These are phyloP conservation scores for Caenorhabditis panamensis DNA, from an alignment of 2,888 invertebrate genomes.

Conservation along the genomic window DNA sequence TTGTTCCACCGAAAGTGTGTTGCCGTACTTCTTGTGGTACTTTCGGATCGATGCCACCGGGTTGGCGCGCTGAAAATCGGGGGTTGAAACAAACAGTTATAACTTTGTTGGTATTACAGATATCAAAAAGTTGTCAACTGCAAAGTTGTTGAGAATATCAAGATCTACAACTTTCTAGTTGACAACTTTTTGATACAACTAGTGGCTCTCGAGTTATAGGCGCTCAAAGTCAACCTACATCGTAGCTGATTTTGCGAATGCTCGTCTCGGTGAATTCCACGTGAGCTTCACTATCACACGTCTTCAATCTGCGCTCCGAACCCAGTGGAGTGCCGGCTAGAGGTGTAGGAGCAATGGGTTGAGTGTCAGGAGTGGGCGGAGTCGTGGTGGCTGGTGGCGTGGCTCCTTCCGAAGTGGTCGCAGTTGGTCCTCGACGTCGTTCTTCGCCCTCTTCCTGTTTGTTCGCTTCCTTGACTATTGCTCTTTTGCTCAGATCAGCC, in stretches of 20 bases:
- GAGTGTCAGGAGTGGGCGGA: no score
- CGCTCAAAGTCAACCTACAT: conserved; percentile 19
- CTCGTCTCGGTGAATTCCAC: conserved; percentile 11
- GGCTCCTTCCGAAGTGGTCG: no score
- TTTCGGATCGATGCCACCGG: conserved; percentile 18
- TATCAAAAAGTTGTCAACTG: no score
- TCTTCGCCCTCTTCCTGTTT: no score
- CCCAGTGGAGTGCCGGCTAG: neutral
- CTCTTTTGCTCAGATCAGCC: conserved; percentile 9
- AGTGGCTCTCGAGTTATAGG: neutral
- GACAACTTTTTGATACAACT: no score
- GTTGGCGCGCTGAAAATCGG: conserved; percentile 21
- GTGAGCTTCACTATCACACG: neutral
- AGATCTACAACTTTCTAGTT: no score
- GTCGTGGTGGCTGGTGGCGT: no score
- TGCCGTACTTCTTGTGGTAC: conserved; percentile 10
- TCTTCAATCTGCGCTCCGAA: neutral
- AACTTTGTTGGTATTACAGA: no score
- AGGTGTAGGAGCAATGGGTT: neutral
- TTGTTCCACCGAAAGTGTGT: conserved; percentile 5
- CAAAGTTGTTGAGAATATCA: no score
- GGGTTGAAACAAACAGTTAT: no score
- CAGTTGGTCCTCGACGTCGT: no score
- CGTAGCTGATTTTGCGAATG: conserved; percentile 15
- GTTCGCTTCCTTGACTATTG: neutral